A percentile compares a stretch with the other conserved stretches of the same genome.
These are phyloP conservation scores for Brachyptera putata DNA, from an alignment of 2,888 invertebrate genomes.

Conservation along the genomic window DNA sequence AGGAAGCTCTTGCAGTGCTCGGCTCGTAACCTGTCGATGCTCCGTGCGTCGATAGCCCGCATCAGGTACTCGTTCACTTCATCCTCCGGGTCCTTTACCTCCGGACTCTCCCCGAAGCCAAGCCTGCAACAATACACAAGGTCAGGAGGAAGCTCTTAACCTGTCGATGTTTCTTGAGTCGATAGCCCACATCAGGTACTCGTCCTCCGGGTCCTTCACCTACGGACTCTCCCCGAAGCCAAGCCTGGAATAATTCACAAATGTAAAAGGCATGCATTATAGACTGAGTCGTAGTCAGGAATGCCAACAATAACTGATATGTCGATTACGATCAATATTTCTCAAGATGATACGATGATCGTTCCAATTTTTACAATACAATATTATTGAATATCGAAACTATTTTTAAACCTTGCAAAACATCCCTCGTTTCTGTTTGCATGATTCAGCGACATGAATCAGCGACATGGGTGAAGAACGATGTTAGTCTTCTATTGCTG, in stretches of 20 bases:
- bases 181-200: constrained; percentile 92
- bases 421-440: too few relatives aligned
- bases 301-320: too few relatives aligned
- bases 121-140: constrained; percentile 64
- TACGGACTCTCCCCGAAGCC: constrained; percentile 65
- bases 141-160: constrained; percentile 76
- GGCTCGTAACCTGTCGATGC: constrained; percentile 80
- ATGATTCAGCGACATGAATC: too few relatives aligned
- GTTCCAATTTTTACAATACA: too few relatives aligned
- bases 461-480: too few relatives aligned
- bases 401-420: too few relatives aligned
- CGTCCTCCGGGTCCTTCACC: constrained; percentile 82
- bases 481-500: too few relatives aligned
- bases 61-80: constrained; percentile 95
- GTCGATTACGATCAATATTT: too few relatives aligned
- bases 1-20: constrained; percentile 86
- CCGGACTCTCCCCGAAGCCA: constrained; percentile 62
- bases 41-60: constrained; percentile 91
- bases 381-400: too few relatives aligned
- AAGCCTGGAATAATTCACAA: constrained; percentile 60
- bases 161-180: constrained; percentile 91
- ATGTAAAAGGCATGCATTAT: too few relatives aligned
- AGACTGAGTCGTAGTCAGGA: too few relatives aligned
- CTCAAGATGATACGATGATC: too few relatives aligned
- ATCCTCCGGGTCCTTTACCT: constrained; percentile 79